phyloP scores from a whole-genome alignment of 2,113 vertebrate genomes.

The Gnathonemus longibarbis region DNA sequence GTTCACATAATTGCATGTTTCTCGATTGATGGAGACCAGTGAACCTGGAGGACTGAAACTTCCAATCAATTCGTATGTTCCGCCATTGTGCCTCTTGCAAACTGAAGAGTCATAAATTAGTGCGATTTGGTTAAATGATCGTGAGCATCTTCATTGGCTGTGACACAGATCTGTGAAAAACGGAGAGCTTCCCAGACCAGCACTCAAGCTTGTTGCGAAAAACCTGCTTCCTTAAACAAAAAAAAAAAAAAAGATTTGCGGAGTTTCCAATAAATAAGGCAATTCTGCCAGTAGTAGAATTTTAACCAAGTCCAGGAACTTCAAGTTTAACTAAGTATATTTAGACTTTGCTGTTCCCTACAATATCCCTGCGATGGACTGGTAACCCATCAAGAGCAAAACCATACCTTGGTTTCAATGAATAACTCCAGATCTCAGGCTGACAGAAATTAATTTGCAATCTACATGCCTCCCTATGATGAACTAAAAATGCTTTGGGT shows the following conservation, averaged over 20 bases:
- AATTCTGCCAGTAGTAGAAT: too few relatives aligned
- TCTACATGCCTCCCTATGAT: not conserved
- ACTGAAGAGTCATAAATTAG: not conserved
- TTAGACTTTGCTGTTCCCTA: not conserved
- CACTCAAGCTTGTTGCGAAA: not conserved
- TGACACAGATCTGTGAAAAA: not conserved
- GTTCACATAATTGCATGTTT: too few relatives aligned
- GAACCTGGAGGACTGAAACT: not conserved
- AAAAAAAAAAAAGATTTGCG: not conserved
- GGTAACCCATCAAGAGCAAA: not conserved
- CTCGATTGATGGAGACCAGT: too few relatives aligned
- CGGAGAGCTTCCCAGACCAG: not conserved
- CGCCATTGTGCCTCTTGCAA: not conserved
- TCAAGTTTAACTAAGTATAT: not conserved
- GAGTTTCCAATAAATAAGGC: not conserved
- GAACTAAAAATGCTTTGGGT: not conserved
- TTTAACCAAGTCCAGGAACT: too few relatives aligned
- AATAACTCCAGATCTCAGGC: not conserved
- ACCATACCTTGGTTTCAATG: not conserved
- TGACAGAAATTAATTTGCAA: not conserved
- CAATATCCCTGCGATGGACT: not conserved
- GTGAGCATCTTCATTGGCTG: not conserved
- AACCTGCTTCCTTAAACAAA: not conserved
- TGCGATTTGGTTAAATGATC: not conserved
- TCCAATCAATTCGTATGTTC: not conserved